Evolutionary conservation across 2,113 vertebrate genomes (phyloP).

Genomic region (human): GRCh38 chr1:218216001-218216500

Average conservation of each 20-base stretch:
- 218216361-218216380: not conserved
- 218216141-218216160: not conserved
- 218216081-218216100: not conserved
- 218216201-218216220: not conserved
- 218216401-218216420: not conserved
- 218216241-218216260: not conserved
- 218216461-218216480: not conserved
- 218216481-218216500: not conserved
- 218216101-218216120: not conserved
- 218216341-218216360: not conserved
- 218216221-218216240: not conserved
- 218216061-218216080: not conserved
- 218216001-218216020: not conserved
- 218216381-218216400: fast-evolving
- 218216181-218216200: not conserved
- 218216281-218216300: not conserved
- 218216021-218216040: not conserved
- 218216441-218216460: not conserved
- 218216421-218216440: not conserved
- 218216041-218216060: not conserved
- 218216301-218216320: not conserved
- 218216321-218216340: not conserved
- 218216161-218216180: not conserved
- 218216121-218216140: not conserved
- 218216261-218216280: not conserved